Evolutionary conservation across 2,888 invertebrate genomes (phyloP).

Genomic region (Choreutis nemorana): DNA sequence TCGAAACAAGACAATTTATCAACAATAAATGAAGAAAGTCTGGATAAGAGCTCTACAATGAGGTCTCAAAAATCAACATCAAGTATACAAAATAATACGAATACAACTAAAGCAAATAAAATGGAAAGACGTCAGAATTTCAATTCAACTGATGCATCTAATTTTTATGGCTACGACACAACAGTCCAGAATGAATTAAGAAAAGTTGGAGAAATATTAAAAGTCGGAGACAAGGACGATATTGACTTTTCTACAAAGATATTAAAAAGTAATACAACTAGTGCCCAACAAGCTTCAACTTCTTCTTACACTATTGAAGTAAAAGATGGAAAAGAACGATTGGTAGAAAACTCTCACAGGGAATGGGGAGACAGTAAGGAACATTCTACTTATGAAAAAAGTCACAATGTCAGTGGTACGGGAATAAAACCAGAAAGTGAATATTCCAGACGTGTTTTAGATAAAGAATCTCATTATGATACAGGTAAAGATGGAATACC

Average conservation of each 20-base stretch:
- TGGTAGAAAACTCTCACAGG: constrained; percentile 66
- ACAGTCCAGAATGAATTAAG: constrained; percentile 50
- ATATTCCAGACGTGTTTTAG: constrained; percentile 60
- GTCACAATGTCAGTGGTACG: constrained; percentile 62
- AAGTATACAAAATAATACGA: constrained; percentile 17
- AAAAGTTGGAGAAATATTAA: constrained; percentile 51
- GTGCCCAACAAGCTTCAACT: constrained; percentile 67
- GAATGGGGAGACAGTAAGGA: constrained; percentile 66
- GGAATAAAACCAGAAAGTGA: constrained; percentile 65
- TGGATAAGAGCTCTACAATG: constrained; percentile 13
- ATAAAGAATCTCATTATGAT: constrained; percentile 66
- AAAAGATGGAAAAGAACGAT: constrained; percentile 68
- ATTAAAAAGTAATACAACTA: constrained; percentile 64
- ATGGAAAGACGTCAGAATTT: constrained; percentile 29
- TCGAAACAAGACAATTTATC: constrained; percentile 12
- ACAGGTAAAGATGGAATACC: constrained; percentile 64
- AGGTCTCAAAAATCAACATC: constrained; percentile 5
- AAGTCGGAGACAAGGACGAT: constrained; percentile 39
- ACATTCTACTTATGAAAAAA: constrained; percentile 58
- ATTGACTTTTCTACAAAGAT: constrained; percentile 54
- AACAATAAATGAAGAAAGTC: constrained; percentile 10
- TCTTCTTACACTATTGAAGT: constrained; percentile 71
- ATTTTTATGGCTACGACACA: constrained; percentile 54
- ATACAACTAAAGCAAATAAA: constrained; percentile 19
- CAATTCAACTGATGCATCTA: constrained; percentile 48